These are phyloP conservation scores for Leptopilina syphax DNA, from an alignment of 2,888 invertebrate species.

Conservation along the genomic window DNA sequence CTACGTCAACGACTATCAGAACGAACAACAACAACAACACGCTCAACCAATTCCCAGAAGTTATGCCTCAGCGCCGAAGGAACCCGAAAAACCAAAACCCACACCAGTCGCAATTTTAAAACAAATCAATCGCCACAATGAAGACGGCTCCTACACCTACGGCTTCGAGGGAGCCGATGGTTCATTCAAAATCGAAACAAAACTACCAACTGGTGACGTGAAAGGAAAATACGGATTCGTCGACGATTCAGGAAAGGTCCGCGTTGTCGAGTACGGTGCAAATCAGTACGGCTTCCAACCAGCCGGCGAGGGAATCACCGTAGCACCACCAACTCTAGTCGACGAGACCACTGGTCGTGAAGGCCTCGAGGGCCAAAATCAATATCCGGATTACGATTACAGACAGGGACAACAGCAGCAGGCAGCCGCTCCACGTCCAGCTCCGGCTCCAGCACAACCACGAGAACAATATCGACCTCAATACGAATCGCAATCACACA, in stretches of 20 bases:
- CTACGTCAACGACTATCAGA: slow-evolving; percentile 75
- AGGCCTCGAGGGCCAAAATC: slow-evolving; percentile 58
- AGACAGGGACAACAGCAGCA: slow-evolving; percentile 51
- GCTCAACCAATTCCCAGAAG: slow-evolving; percentile 74
- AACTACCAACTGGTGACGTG: slow-evolving; percentile 88
- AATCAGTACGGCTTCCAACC: slow-evolving; percentile 93
- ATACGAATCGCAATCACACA: slow-evolving; percentile 60
- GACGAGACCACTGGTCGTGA: slow-evolving; percentile 76
- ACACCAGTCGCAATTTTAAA: slow-evolving; percentile 89
- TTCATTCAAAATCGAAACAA: slow-evolving; percentile 93
- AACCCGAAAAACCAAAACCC: slow-evolving; percentile 77
- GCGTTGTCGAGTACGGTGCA: slow-evolving; percentile 92
- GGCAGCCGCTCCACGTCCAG: slow-evolving; percentile 63
- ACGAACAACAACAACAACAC: slow-evolving; percentile 61
- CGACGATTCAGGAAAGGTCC: slow-evolving; percentile 88
- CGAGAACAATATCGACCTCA: slow-evolving; percentile 53
- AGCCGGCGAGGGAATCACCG: slow-evolving; percentile 91
- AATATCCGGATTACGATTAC: slow-evolving; percentile 67
- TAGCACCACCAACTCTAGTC: slow-evolving; percentile 78
- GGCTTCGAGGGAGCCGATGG: slow-evolving; percentile 94
- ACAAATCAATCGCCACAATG: slow-evolving; percentile 93
- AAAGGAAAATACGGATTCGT: slow-evolving; percentile 95
- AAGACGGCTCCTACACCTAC: slow-evolving; percentile 94
- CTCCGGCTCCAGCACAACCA: slow-evolving; percentile 56
- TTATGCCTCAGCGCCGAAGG: slow-evolving; percentile 77